Base-by-base conservation (phyloP, 2,888 invertebrate species). In the Patella caerulea region DNA sequence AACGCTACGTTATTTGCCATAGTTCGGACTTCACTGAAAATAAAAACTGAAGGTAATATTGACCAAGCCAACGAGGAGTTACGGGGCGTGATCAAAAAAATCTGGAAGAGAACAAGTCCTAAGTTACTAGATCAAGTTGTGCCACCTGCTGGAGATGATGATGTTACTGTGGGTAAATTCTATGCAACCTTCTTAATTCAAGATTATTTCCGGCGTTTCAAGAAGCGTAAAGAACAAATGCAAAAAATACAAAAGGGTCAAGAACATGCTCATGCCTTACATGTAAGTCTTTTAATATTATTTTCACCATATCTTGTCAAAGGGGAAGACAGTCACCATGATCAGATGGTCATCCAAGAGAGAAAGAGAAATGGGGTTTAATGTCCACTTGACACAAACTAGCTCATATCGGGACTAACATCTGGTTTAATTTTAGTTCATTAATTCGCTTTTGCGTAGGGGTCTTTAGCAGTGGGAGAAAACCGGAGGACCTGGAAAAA, bases 181-280 rank as follows among this genome's bases (percentile, higher is more conserved):
- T 99, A 99, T 92, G 99, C 99, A 72, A 99, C 99, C n/a, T 99
- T 99, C 94, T 95, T 99, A 54, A 99, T 99, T 89, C 99, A 99
- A 93, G 99, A 99, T 92, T 99, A 99, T 93, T 99, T 99, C 93
- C 94, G 99, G 87, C 94, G 99, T 88, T 99, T 99, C 93, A 99
- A 99, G 93, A 99, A 99, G 92, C 91, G 94, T 78, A 95, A 99
- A 85, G 93, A 94, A 85, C 90, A 90, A 80, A 89, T 91, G 87
- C 87, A 85, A 79, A 91, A 91, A 80, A 89, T 91, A 78, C 89
- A 90, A 78, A 88, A 91, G 78, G 91, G 91, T 14, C 88, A 89
- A 78, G 90, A 91, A 79, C 90, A 97, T 88, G 97, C 98, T 34
- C 97, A 98, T 86, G 98, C 98, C 3, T 93, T 98, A 79, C 94